phyloP scores from a whole-genome alignment of 2,888 invertebrate species.

The Helobdella robusta region DNA sequence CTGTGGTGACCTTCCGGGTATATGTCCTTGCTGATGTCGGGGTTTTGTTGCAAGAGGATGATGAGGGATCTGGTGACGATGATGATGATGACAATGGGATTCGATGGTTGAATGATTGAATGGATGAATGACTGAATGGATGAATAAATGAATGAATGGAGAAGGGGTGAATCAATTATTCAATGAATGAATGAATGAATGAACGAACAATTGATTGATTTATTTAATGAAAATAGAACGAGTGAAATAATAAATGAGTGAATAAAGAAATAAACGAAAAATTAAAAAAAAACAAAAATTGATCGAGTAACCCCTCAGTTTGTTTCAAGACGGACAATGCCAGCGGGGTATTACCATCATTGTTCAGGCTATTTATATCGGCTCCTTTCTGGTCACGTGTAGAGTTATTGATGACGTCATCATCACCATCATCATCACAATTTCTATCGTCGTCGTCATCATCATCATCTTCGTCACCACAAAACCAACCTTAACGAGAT shows the following conservation, averaged over 20 bases:
- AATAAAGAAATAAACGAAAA: neutral
- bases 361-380: constrained; percentile 45
- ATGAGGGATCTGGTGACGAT: constrained; percentile 48
- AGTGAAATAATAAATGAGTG: neutral
- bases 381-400: constrained; percentile 39
- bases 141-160: too few relatives aligned
- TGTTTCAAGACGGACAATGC: constrained; percentile 49
- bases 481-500: constrained; percentile 45
- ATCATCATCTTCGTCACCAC: neutral
- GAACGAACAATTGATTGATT: too few relatives aligned
- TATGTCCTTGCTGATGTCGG: constrained; percentile 41
- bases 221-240: neutral
- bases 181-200: too few relatives aligned
- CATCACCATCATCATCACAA: neutral
- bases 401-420: neutral
- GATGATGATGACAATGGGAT: too few relatives aligned
- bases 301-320: constrained; percentile 47
- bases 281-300: constrained; percentile 9
- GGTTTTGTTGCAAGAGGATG: constrained; percentile 48
- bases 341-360: constrained; percentile 51
- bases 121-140: too few relatives aligned
- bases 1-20: neutral
- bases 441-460: neutral
- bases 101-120: too few relatives aligned
- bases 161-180: too few relatives aligned